Conservation (phyloP, 2,888 invertebrate genomes). For the Trichogramma evanescens region DNA sequence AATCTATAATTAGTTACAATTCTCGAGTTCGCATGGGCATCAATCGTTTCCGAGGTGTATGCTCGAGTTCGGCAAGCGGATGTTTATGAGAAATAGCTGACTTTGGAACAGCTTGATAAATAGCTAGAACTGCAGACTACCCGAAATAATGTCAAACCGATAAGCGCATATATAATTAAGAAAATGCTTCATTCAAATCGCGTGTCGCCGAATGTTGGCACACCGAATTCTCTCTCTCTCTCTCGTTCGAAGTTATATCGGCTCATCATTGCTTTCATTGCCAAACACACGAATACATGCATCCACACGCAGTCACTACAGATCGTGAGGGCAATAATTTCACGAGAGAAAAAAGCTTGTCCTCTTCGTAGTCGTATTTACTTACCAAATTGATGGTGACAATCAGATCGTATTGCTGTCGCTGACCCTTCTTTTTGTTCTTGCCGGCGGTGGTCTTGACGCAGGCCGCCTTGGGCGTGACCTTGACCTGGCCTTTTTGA, state of each 20-base stretch:
- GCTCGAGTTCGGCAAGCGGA: too few relatives aligned
- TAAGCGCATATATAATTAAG: too few relatives aligned
- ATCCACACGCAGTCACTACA: not conserved
- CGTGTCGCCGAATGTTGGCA: not conserved
- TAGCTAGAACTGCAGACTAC: too few relatives aligned
- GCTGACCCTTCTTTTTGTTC: constrained; percentile 66
- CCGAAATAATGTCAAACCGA: too few relatives aligned
- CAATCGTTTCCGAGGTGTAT: too few relatives aligned
- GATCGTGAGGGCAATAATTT: too few relatives aligned
- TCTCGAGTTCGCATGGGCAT: too few relatives aligned
- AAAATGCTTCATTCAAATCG: too few relatives aligned
- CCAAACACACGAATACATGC: too few relatives aligned
- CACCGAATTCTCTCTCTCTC: not conserved
- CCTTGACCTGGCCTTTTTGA: constrained; percentile 66
- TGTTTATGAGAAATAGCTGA: too few relatives aligned
- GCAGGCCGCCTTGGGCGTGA: constrained; percentile 47
- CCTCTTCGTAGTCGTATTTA: not conserved
- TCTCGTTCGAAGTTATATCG: not conserved
- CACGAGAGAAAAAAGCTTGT: not conserved
- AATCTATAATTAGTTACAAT: too few relatives aligned
- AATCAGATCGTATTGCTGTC: constrained; percentile 73
- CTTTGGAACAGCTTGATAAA: too few relatives aligned
- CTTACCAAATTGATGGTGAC: constrained; percentile 78
- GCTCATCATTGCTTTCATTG: not conserved
- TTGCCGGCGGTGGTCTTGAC: constrained; percentile 63